phyloP scores from a whole-genome alignment of 2,888 invertebrate genomes.

The Ferrisia virgata region DNA sequence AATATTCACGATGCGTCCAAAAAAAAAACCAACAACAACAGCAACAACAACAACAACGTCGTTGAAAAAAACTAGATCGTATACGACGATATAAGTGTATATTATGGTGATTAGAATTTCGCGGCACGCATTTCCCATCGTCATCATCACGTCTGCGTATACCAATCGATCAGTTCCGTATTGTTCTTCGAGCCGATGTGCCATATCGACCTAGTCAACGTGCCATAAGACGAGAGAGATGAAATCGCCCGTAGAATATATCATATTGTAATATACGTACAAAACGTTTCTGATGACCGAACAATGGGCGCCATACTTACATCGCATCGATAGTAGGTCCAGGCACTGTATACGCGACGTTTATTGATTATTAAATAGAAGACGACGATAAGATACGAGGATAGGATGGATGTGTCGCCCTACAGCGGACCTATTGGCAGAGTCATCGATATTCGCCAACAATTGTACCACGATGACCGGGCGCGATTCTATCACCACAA shows the following conservation, averaged over 20 bases:
- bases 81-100: background rate
- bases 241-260: background rate
- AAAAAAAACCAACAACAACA: too few species aligned
- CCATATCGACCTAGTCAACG: background rate
- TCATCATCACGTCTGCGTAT: background rate
- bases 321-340: background rate
- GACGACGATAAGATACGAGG: background rate
- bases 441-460: background rate
- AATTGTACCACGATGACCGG: background rate
- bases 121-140: background rate
- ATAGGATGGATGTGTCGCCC: background rate
- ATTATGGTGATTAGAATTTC: background rate
- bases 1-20: too few species aligned
- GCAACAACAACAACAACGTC: too few species aligned
- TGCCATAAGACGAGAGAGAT: too few species aligned
- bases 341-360: background rate
- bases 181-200: background rate
- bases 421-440: background rate
- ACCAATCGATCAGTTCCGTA: background rate
- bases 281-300: background rate
- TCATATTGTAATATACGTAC: background rate
- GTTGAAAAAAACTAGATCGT: background rate
- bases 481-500: background rate
- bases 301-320: background rate
- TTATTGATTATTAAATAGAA: background rate